Evolutionary conservation across 2,113 vertebrate species (phyloP).

Genomic region (Brienomyrus longianalis): DNA sequence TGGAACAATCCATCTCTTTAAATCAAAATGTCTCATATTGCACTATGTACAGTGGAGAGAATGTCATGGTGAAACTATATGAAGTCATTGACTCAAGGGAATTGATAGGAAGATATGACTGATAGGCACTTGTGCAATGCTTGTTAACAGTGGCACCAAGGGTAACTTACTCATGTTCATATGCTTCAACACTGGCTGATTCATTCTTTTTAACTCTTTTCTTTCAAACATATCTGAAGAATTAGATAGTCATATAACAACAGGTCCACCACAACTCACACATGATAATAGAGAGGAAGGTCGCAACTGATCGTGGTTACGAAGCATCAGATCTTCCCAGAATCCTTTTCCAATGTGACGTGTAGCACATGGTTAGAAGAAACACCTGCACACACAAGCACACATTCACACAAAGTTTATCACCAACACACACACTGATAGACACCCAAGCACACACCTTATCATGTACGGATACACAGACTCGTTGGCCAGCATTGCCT

Average conservation of each 20-base stretch:
- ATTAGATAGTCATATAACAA: neutral
- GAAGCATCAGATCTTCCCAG: neutral
- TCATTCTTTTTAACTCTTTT: neutral
- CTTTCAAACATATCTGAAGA: neutral
- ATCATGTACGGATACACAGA: neutral
- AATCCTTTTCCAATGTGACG: neutral
- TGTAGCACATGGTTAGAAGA: neutral
- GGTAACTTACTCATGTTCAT: neutral
- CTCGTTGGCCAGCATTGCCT: neutral
- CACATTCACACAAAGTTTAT: neutral
- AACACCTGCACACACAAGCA: neutral
- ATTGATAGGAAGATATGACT: neutral
- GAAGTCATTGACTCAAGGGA: neutral
- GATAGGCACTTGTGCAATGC: neutral
- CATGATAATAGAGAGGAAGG: neutral
- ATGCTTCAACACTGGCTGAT: neutral
- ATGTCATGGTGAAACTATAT: neutral
- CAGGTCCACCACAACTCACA: neutral
- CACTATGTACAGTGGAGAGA: neutral
- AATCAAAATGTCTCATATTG: neutral
- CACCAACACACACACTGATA: neutral
- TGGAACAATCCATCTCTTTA: neutral
- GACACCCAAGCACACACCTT: neutral
- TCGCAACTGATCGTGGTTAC: neutral
- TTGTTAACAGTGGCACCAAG: neutral